Evolutionary conservation across 2,888 invertebrate genomes (phyloP), one percentile per base, ranked within the genome.

Genomic region (Synergus japonicus): DNA sequence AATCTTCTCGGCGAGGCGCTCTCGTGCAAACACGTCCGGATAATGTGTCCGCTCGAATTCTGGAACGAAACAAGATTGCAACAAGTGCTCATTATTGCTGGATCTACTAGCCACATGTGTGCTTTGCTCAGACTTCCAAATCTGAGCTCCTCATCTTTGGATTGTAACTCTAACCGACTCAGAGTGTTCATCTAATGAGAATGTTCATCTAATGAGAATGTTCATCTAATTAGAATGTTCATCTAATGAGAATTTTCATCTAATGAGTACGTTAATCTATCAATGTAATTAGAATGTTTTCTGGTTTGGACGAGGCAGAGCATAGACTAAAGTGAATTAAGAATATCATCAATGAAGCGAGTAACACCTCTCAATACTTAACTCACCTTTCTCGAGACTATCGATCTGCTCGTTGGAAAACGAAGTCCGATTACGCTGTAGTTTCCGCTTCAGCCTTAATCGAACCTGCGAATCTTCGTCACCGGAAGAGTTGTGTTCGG

Each of bases 371-470:
- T 37, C 37, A 65, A 37, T 65, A 9, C 44, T 66, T 4, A n/a
- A 87, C 92, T 92, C 92, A 98, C 99, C 99, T 96, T 98, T 99
- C 93, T 99, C 99, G 89, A 99, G 94, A 91, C 98, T 98, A 93
- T 99, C 99, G 91, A 99, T 98, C 93, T 99, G 99, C 91, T 98
- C 98, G 92, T 99, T 99, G 88, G 98, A 98, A 93, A 99, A 99
- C 80, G 98, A 98, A 78, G 99, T 99, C 88, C 99, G 94, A 93
- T 99, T 99, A 90, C 99, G 94, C 93, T 99, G 99, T 84, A 99
- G 94, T 93, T 99, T 99, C 91, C 99, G 94, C 93, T 99, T 99
- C 86, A 99, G 95, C 89, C 98, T 95, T 89, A 99, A 93, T 90
- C 99, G 95, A 93, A 98, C 96, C 92, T 98, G 98, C 37, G 97